Conservation (phyloP, 2,888 invertebrate genomes). For the Odontocerum albicorne region DNA sequence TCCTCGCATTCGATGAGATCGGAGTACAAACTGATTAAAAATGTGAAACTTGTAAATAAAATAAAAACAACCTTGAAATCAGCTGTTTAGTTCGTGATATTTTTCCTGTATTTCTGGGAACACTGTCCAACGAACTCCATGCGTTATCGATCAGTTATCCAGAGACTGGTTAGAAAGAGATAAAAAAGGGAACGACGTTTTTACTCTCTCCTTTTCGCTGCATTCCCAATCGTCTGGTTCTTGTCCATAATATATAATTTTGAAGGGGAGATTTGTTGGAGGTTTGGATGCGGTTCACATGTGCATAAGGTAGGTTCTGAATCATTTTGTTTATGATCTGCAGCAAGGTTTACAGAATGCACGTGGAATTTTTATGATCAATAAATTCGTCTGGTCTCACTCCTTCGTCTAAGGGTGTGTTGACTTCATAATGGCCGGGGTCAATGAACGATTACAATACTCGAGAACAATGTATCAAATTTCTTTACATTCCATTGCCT, state of each 20-base stretch:
- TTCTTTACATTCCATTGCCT: too few species aligned
- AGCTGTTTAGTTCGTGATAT: neutral
- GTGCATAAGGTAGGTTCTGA: conserved; percentile 11
- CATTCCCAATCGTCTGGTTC: too few species aligned
- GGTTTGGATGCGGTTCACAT: neutral
- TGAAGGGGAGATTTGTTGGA: conserved; percentile 2
- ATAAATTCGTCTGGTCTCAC: conserved; percentile 30
- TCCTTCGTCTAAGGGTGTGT: too few species aligned
- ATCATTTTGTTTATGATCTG: neutral
- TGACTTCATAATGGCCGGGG: too few species aligned
- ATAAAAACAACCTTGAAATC: neutral
- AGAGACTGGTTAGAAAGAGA: conserved; percentile 3
- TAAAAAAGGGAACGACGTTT: neutral
- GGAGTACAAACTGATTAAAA: neutral
- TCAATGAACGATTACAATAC: too few species aligned
- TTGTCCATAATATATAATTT: too few species aligned
- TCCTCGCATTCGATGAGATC: neutral
- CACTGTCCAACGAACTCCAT: conserved; percentile 17
- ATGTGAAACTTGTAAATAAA: neutral
- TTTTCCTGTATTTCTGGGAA: conserved; percentile 1
- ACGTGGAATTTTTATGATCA: conserved; percentile 32
- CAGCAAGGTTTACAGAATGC: conserved; percentile 11
- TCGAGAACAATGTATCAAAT: too few species aligned
- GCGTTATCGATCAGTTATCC: conserved; percentile 32
- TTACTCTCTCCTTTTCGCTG: conserved; percentile 4